Base-by-base conservation (phyloP, 64 coral and sea anemone species). In the Anthopleura sola region DNA sequence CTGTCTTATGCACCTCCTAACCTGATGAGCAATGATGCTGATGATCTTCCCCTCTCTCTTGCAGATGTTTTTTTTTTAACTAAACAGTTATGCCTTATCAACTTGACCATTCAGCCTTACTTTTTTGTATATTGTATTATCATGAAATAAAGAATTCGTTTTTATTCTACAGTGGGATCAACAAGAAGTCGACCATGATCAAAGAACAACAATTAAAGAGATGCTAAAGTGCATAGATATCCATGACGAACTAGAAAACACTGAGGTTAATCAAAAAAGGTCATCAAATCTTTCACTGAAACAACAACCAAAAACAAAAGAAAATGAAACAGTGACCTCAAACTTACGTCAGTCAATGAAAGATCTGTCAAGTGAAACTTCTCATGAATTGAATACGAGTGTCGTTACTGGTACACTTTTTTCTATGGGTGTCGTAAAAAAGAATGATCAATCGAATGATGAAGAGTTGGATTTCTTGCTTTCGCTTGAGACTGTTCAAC, bases 381-480 rank as follows among this genome's bases (percentile, higher is more conserved):
- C n/a, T 36, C 10, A 32, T 10, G 28, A 20, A 64, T 58, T 68
- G 83, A 85, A 40, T 21, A 34, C 26, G 15, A 71, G 26, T 71
- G 10, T 29, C 34, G n/a, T 71, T 10, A 71, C n/a, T 71, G n/a
- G 26, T 12, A 71, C 66, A 71, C 66, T 71, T 32, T 12, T 34
- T 71, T 71, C 66, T 33, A 71, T 71, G 26, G 66, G 29, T 6
- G 29, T 32, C 4, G 3, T 71, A 31, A 71, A 71, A 71, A 71
- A 14, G n/a, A 34, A n/a, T 32, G 2, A 10, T 66, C 55, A 64
- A 49, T 32, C 49, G 17, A 64, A 90, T 19, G 88, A 93, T 24
- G 83, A 94, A 60, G 88, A 90, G 71, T 68, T 94, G 68, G 92
- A 94, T 36, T 75, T 78, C 23, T 84, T 94, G 55, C 92, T 94